Evolutionary conservation across 2,797 vertebrate species (phyloP).

Genomic region (Sebastes alutus): DNA sequence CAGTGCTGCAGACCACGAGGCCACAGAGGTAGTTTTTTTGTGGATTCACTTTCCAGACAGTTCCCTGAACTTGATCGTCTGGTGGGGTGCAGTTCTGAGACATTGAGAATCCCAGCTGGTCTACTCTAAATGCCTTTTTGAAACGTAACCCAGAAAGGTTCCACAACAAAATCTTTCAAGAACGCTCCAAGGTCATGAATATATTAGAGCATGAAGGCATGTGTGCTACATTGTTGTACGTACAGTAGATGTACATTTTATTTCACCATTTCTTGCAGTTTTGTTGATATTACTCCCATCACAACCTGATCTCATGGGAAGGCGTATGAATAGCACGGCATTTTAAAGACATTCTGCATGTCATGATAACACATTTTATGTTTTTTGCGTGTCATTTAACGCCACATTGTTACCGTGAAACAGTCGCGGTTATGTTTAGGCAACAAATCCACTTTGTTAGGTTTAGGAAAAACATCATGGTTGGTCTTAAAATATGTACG

Average conservation of each 20-base stretch:
- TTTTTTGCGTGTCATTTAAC: too few relatives aligned
- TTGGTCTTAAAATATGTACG: too few relatives aligned
- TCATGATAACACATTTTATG: too few relatives aligned
- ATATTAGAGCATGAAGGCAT: too few relatives aligned
- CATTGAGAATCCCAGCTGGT: background rate
- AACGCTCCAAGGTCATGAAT: background rate
- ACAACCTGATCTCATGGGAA: too few relatives aligned
- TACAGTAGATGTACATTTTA: background rate
- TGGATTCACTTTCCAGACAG: background rate
- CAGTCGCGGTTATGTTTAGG: too few relatives aligned
- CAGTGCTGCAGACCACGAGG: background rate
- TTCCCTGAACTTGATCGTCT: background rate
- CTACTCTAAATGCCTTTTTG: background rate
- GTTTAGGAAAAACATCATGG: too few relatives aligned
- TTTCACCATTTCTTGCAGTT: background rate
- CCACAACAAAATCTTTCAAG: background rate
- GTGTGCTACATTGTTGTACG: background rate
- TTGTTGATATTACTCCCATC: background rate
- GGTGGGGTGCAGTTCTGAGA: background rate
- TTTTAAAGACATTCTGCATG: too few relatives aligned
- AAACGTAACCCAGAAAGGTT: background rate
- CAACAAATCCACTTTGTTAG: too few relatives aligned
- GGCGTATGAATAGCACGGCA: too few relatives aligned
- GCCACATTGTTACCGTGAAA: too few relatives aligned
- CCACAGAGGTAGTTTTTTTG: background rate